These are phyloP conservation scores for Drosophila equinoxialis DNA, from an alignment of 1,140 invertebrate species.

Conservation along the genomic window DNA sequence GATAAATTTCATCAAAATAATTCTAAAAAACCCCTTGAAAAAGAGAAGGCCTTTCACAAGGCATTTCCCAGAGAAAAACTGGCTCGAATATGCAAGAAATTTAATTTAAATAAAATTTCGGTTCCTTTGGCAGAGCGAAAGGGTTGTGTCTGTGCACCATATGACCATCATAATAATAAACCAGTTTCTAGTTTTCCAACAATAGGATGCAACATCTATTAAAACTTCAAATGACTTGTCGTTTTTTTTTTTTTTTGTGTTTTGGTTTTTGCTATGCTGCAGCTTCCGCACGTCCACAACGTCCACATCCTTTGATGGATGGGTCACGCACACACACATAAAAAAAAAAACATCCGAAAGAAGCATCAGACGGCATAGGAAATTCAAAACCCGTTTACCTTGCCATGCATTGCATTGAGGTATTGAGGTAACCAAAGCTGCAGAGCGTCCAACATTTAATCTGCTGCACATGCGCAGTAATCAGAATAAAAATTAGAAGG, in stretches of 20 bases:
- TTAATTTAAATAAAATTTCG: conserved; percentile 63
- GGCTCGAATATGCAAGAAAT: conserved; percentile 30
- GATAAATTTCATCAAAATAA: conserved; percentile 65
- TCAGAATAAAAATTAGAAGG: conserved; percentile 57
- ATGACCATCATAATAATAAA: conserved; percentile 37
- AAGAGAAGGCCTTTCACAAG: conserved; percentile 32
- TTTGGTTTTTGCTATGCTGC: conserved; percentile 52
- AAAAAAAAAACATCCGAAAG: background rate
- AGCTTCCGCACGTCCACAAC: conserved; percentile 46
- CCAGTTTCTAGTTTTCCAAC: conserved; percentile 58
- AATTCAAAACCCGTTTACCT: conserved; percentile 72
- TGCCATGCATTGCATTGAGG: conserved; percentile 21
- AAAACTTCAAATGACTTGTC: conserved; percentile 78
- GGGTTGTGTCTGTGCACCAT: conserved; percentile 50
- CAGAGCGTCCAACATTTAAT: conserved; percentile 68
- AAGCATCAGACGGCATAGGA: conserved; percentile 62
- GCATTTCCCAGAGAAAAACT: conserved; percentile 50
- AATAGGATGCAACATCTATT: conserved; percentile 79
- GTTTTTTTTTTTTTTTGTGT: conserved; percentile 1
- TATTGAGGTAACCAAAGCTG: conserved; percentile 56
- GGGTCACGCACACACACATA: conserved; percentile 48
- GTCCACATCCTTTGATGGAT: conserved; percentile 65
- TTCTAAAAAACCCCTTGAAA: conserved; percentile 25
- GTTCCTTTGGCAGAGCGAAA: conserved; percentile 20
- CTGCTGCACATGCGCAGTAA: conserved; percentile 65